phyloP scores from a whole-genome alignment of 2,797 vertebrate genomes.

The Loris lydekkerianus region DNA sequence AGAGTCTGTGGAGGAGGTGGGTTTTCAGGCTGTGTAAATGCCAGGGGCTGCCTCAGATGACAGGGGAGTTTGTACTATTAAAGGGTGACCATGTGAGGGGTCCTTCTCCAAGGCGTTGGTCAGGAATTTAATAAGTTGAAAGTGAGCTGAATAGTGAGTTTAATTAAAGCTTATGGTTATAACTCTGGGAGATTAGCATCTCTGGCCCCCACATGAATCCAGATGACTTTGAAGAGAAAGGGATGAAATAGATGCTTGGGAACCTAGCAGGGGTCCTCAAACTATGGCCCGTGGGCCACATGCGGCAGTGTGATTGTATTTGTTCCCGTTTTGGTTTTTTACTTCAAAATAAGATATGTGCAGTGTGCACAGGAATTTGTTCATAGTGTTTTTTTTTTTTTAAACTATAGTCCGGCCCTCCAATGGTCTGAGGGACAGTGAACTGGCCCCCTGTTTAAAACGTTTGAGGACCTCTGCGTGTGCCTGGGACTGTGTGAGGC shows the following conservation, averaged over 20 bases:
- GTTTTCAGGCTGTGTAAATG: constrained; percentile 58
- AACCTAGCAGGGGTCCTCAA: not conserved
- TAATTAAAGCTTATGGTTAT: not conserved
- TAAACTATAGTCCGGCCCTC: too few species aligned
- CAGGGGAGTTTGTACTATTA: constrained; percentile 74
- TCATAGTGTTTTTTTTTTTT: too few species aligned
- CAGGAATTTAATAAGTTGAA: constrained; percentile 49
- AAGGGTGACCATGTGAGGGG: constrained; percentile 57
- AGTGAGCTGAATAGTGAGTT: constrained; percentile 46
- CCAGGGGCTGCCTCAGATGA: constrained; percentile 1
- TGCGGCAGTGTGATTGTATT: too few species aligned
- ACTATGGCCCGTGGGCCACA: too few species aligned
- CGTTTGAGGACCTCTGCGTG: not conserved
- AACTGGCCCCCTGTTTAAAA: too few species aligned
- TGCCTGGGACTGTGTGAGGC: accelerated
- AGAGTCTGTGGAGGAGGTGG: constrained; percentile 34
- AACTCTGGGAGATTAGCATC: not conserved
- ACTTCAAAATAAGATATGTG: too few species aligned
- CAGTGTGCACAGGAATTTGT: too few species aligned
- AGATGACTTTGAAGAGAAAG: not conserved
- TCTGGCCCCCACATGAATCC: not conserved
- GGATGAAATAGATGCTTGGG: not conserved
- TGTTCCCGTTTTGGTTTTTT: too few species aligned
- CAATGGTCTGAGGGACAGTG: too few species aligned
- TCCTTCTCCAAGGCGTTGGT: constrained; percentile 56